phyloP scores from a whole-genome alignment of 2,888 invertebrate species.

The Leptinotarsa haldemani region DNA sequence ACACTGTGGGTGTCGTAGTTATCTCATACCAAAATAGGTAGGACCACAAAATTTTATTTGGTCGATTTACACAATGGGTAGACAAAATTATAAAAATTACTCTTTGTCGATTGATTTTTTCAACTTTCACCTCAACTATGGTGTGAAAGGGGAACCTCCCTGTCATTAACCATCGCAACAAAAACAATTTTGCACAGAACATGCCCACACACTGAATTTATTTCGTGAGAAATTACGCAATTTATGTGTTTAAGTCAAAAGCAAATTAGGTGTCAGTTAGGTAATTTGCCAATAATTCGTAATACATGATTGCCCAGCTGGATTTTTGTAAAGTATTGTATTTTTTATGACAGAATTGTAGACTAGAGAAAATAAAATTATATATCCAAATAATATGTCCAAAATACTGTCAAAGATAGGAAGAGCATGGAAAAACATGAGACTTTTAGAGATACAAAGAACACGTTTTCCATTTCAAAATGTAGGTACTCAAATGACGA shows the following conservation, averaged over 20 bases:
- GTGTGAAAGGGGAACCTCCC: conserved; percentile 1
- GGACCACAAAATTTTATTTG: background rate
- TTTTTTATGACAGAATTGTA: too few species aligned
- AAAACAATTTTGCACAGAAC: conserved; percentile 2
- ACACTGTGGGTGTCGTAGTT: too few species aligned
- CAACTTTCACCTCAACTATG: conserved; percentile 8
- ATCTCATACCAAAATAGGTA: background rate
- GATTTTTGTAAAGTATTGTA: too few species aligned
- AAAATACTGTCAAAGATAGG: too few species aligned
- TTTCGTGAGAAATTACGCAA: background rate
- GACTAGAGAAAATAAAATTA: too few species aligned
- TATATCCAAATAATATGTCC: too few species aligned
- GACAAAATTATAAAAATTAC: background rate
- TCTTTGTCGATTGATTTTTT: conserved; percentile 1
- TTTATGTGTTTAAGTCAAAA: background rate
- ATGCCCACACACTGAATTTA: background rate
- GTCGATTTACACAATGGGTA: background rate
- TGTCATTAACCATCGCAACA: background rate
- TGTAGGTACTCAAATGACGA: too few species aligned
- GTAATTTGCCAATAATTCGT: background rate
- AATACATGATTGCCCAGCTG: background rate
- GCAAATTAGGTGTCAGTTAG: conserved; percentile 6
- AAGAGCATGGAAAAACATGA: too few species aligned
- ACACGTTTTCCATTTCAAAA: too few species aligned
- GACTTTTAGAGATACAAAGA: too few species aligned